phyloP scores from a whole-genome alignment of 2,888 invertebrate species.

The Stenoptilia bipunctidactyla region DNA sequence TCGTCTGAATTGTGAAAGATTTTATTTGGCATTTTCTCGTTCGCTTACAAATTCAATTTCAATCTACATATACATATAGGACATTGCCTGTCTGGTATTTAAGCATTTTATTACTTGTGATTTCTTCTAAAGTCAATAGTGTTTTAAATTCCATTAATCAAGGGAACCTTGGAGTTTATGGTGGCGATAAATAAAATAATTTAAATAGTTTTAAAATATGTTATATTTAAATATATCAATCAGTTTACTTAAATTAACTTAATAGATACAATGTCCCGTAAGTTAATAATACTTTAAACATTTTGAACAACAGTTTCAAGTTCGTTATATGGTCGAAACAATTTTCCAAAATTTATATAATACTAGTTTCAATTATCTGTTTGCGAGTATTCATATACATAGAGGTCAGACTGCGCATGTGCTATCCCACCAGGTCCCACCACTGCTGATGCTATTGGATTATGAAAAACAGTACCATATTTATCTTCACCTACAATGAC shows the following conservation, averaged over 20 bases:
- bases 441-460: conserved; percentile 78
- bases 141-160: too few relatives aligned
- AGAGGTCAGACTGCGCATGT: conserved; percentile 81
- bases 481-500: conserved; percentile 74
- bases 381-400: conserved; percentile 55
- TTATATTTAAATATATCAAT: not conserved
- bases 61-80: too few relatives aligned
- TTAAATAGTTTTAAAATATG: not conserved
- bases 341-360: conserved; percentile 27
- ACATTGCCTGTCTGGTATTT: too few relatives aligned
- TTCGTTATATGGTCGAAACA: conserved; percentile 34
- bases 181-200: not conserved
- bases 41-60: too few relatives aligned
- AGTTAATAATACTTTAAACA: conserved; percentile 12
- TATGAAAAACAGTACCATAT: conserved; percentile 74
- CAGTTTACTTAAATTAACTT: conserved; percentile 4
- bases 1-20: too few relatives aligned
- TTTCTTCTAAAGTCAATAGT: too few relatives aligned
- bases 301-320: conserved; percentile 53
- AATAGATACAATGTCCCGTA: conserved; percentile 2
- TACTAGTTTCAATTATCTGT: conserved; percentile 19
- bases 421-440: conserved; percentile 83
- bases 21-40: too few relatives aligned
- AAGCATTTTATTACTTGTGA: too few relatives aligned
- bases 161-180: too few relatives aligned